Percentiles rank a stretch among this genome's conserved stretches.
Evolutionary conservation across 2,113 vertebrate genomes (phyloP).

Genomic region (Lepus europaeus): DNA sequence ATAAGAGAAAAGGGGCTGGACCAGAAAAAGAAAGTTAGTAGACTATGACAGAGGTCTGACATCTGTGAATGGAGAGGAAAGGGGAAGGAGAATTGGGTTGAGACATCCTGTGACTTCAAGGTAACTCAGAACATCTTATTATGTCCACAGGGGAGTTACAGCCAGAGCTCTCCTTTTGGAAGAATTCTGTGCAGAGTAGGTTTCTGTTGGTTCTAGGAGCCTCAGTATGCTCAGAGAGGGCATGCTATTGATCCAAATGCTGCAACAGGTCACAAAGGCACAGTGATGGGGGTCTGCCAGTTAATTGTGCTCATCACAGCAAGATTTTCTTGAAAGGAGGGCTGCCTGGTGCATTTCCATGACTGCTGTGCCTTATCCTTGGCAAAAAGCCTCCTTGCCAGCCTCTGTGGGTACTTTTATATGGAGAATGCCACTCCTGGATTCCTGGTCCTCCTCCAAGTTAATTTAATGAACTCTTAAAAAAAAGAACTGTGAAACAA

Average conservation of each 20-base stretch:
- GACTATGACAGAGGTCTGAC: neutral
- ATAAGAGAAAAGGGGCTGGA: neutral
- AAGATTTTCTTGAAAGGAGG: neutral
- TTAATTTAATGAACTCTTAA: conserved; percentile 48
- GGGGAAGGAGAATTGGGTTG: neutral
- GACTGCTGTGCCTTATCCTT: neutral
- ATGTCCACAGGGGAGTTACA: neutral
- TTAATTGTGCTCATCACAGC: neutral
- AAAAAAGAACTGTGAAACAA: neutral
- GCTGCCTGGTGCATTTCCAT: neutral
- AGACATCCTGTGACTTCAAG: neutral
- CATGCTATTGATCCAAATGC: neutral
- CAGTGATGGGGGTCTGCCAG: neutral
- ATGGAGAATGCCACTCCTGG: neutral
- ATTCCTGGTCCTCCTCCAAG: neutral
- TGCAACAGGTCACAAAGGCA: neutral
- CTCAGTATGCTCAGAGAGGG: neutral
- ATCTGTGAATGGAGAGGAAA: neutral
- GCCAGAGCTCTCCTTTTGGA: neutral
- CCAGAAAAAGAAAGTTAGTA: neutral
- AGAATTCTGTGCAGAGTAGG: neutral
- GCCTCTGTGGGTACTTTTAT: neutral
- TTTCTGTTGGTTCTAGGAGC: neutral
- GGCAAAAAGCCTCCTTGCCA: neutral
- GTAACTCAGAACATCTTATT: neutral